phyloP scores from a whole-genome alignment of 2,888 invertebrate genomes.

The Caenorhabditis sp. region DNA sequence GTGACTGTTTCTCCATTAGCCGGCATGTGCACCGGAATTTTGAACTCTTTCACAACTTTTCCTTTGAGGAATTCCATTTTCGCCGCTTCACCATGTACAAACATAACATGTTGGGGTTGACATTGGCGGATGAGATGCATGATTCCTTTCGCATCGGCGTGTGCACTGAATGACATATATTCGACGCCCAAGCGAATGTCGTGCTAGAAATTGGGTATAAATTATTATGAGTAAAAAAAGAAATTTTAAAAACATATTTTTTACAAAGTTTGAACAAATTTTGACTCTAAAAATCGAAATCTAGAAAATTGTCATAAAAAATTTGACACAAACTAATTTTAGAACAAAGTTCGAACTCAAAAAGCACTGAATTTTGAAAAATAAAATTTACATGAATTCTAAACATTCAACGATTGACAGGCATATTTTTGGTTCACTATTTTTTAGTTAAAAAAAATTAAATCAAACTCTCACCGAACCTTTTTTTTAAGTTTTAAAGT shows the following conservation, averaged over 20 bases:
- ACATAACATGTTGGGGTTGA: constrained; percentile 92
- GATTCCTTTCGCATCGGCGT: constrained; percentile 94
- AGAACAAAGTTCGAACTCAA: too few species aligned
- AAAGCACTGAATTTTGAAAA: too few species aligned
- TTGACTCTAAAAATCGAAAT: neutral
- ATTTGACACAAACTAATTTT: too few species aligned
- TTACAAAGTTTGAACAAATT: neutral
- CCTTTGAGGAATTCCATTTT: constrained; percentile 97
- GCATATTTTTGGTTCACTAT: too few species aligned
- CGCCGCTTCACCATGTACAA: constrained; percentile 96
- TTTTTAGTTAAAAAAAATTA: too few species aligned
- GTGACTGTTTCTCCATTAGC: constrained; percentile 96
- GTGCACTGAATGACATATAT: constrained; percentile 99
- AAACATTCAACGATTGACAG: too few species aligned
- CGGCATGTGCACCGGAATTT: constrained; percentile 75
- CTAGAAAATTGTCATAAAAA: too few species aligned
- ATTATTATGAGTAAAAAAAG: too few species aligned
- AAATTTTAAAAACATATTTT: neutral
- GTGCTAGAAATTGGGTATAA: constrained; percentile 56
- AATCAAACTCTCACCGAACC: too few species aligned
- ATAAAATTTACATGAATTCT: too few species aligned
- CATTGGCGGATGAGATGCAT: constrained; percentile 87
- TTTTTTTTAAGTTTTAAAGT: too few species aligned
- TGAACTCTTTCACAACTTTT: constrained; percentile 81
- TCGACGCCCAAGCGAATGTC: constrained; percentile 75